Percentiles rank a stretch among this genome's conserved stretches.
These are phyloP conservation scores for Amiota communis DNA, from an alignment of 2,888 invertebrate genomes.

Conservation along the genomic window DNA sequence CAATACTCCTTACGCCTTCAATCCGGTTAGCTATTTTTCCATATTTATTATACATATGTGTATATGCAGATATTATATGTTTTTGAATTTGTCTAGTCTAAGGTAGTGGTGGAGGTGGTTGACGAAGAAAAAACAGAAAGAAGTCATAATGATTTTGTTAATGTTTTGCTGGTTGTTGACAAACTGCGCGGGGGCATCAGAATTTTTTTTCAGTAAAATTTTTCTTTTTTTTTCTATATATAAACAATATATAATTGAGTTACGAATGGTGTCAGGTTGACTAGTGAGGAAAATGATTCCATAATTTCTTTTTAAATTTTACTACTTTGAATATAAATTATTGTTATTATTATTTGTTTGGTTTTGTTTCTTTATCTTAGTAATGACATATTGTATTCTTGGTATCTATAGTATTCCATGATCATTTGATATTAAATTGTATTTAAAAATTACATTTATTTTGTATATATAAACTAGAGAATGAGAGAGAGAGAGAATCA, in stretches of 20 bases:
- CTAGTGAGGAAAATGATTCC: constrained; percentile 26
- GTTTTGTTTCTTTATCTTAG: constrained; percentile 25
- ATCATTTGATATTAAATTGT: neutral
- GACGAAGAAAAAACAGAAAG: neutral
- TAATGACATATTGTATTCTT: no score
- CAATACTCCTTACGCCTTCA: no score
- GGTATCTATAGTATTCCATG: no score
- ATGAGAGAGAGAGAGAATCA: no score
- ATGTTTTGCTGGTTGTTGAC: constrained; percentile 69
- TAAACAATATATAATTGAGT: constrained; percentile 22
- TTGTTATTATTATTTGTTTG: constrained; percentile 23
- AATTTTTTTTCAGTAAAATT: constrained; percentile 66
- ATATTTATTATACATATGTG: no score
- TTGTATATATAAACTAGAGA: neutral
- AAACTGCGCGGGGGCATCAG: constrained; percentile 72
- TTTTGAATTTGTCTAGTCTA: no score
- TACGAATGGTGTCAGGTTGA: constrained; percentile 35
- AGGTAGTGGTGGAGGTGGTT: no score
- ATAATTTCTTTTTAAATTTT: constrained; percentile 47
- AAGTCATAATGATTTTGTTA: constrained; percentile 44
- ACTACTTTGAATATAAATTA: constrained; percentile 65
- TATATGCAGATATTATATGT: no score
- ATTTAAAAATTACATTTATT: constrained; percentile 26
- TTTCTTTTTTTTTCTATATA: constrained; percentile 23
- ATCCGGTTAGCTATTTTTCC: no score